Evolutionary conservation across 2,888 invertebrate genomes (phyloP).

Genomic region (Temnothorax unifasciatus): DNA sequence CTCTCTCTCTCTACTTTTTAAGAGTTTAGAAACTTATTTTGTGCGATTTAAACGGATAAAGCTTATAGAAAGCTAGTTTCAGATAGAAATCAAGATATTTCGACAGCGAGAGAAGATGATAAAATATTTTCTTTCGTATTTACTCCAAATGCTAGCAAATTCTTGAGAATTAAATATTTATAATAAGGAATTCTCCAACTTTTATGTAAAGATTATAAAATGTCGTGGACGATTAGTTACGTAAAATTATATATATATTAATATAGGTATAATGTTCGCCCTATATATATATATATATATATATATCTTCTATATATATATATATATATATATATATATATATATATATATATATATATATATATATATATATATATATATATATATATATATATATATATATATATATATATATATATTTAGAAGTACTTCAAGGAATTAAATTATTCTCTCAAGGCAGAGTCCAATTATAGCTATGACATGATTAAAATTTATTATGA

Average conservation of each 20-base stretch:
- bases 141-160: not conserved
- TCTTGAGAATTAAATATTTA: not conserved
- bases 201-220: not conserved
- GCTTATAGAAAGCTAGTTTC: conserved; percentile 5
- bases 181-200: not conserved
- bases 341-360: not conserved
- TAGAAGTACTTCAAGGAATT: not conserved
- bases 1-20: not conserved
- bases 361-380: too few species aligned
- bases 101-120: not conserved
- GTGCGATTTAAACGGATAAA: not conserved
- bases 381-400: conserved; percentile 4
- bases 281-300: not conserved
- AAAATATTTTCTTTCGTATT: not conserved
- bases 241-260: not conserved
- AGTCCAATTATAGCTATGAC: not conserved
- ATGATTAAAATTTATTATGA: not conserved
- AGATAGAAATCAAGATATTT: not conserved
- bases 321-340: conserved; percentile 8
- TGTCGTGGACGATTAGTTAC: not conserved
- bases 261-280: too few species aligned
- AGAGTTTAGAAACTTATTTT: conserved; percentile 11
- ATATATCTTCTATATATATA: not conserved
- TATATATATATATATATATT: not conserved
- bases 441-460: not conserved